Evolutionary conservation across 2,888 invertebrate genomes (phyloP).

Genomic region (Machimus atricapillus): DNA sequence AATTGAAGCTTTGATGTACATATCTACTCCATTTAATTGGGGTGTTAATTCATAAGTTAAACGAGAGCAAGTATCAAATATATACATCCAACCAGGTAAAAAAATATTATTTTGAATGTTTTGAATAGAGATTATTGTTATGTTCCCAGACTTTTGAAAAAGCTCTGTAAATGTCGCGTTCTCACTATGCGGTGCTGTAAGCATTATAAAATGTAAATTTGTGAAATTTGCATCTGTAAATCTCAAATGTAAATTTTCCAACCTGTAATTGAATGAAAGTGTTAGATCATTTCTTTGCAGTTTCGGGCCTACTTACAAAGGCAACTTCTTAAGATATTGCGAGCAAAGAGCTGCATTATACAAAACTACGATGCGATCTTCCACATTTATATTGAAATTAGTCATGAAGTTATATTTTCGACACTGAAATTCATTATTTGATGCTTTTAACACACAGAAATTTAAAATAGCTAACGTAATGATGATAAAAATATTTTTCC

Average conservation of each 20-base stretch:
- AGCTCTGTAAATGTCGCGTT: constrained; percentile 31
- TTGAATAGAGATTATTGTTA: constrained; percentile 38
- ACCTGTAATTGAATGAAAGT: constrained; percentile 21
- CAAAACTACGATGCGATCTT: constrained; percentile 27
- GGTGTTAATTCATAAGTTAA: constrained; percentile 46
- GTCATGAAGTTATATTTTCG: constrained; percentile 35
- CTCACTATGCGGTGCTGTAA: constrained; percentile 18
- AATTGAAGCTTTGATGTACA: constrained; percentile 46
- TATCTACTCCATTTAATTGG: constrained; percentile 44
- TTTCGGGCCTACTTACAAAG: constrained; percentile 40
- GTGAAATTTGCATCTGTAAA: constrained; percentile 42
- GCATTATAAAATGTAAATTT: constrained; percentile 37
- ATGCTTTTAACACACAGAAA: neutral
- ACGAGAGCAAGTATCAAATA: constrained; percentile 47
- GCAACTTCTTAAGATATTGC: constrained; percentile 41
- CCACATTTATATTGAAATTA: constrained; percentile 38
- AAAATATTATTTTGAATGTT: constrained; percentile 43
- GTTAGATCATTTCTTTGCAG: neutral
- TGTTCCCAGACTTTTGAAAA: constrained; percentile 36
- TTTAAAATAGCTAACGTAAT: neutral
- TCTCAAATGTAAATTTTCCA: constrained; percentile 39
- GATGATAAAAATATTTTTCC: neutral
- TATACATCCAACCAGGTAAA: constrained; percentile 41
- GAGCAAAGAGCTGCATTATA: constrained; percentile 41
- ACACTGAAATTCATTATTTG: constrained; percentile 37